Evolutionary conservation across 2,113 vertebrate genomes (phyloP).

Genomic region (Carollia perspicillata): DNA sequence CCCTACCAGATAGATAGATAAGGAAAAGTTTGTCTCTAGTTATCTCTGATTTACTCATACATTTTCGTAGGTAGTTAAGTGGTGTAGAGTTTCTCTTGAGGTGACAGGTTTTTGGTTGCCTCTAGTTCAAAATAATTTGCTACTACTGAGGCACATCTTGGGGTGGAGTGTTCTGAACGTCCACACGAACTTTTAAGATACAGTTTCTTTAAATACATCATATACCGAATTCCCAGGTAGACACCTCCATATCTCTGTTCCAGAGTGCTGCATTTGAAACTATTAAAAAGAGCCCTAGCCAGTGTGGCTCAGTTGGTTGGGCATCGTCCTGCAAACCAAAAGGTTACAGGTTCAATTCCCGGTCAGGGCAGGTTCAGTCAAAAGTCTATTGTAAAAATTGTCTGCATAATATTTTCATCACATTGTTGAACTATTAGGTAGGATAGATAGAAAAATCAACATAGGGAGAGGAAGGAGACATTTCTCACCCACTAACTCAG

Average conservation of each 20-base stretch:
- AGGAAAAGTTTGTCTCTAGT: background rate
- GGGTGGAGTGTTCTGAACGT: background rate
- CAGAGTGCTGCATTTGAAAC: background rate
- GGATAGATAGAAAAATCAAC: no score
- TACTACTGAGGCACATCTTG: background rate
- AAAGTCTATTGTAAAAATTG: constrained; percentile 10
- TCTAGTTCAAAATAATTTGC: background rate
- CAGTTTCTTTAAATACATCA: background rate
- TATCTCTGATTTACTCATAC: background rate
- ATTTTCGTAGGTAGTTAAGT: background rate
- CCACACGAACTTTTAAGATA: background rate
- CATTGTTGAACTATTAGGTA: background rate
- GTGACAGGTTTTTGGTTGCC: background rate
- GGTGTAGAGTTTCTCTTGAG: background rate
- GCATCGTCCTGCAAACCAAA: no score
- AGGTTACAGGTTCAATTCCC: background rate
- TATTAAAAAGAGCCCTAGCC: background rate
- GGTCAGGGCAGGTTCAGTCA: no score
- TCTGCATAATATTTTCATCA: background rate
- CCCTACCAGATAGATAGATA: background rate
- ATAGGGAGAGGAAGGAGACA: no score
- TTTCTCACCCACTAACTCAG: no score
- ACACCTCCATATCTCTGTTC: background rate
- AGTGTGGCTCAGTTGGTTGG: no score
- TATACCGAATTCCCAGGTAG: background rate